Evolutionary conservation across 2,888 invertebrate genomes (phyloP).

Genomic region (Ophion slaviceki): DNA sequence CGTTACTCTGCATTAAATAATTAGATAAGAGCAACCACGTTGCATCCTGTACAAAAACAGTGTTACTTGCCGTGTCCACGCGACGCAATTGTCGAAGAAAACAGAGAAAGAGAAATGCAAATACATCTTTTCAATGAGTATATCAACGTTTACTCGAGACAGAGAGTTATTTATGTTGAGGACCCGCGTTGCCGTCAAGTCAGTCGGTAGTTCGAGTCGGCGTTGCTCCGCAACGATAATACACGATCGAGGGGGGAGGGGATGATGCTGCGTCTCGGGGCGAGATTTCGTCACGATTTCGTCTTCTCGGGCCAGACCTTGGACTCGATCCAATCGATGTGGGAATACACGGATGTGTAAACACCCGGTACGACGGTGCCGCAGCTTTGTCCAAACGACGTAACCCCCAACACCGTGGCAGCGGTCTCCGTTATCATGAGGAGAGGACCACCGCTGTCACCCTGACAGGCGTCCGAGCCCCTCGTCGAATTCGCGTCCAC

Average conservation of each 20-base stretch:
- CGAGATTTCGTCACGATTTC: neutral
- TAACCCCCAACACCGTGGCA: conserved; percentile 75
- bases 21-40: conserved; percentile 39
- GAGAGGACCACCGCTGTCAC: conserved; percentile 80
- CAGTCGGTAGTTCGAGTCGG: neutral
- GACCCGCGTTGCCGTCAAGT: neutral
- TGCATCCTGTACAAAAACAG: conserved; percentile 55
- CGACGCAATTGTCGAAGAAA: conserved; percentile 17
- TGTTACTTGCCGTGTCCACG: neutral
- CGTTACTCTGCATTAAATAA: neutral
- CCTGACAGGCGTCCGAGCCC: conserved; percentile 76
- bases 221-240: conserved; percentile 1
- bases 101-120: conserved; percentile 29
- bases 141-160: neutral
- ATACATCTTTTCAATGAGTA: conserved; percentile 42
- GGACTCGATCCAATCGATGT: conserved; percentile 80
- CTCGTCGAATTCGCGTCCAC: conserved; percentile 71
- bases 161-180: neutral
- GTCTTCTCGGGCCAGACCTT: conserved; percentile 74
- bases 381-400: conserved; percentile 78
- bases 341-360: conserved; percentile 76
- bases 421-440: conserved; percentile 68
- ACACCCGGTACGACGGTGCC: conserved; percentile 75
- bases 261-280: neutral
- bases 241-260: neutral